Conservation (phyloP, 1,140 invertebrate genomes). For the Heliconius melpomene region DNA sequence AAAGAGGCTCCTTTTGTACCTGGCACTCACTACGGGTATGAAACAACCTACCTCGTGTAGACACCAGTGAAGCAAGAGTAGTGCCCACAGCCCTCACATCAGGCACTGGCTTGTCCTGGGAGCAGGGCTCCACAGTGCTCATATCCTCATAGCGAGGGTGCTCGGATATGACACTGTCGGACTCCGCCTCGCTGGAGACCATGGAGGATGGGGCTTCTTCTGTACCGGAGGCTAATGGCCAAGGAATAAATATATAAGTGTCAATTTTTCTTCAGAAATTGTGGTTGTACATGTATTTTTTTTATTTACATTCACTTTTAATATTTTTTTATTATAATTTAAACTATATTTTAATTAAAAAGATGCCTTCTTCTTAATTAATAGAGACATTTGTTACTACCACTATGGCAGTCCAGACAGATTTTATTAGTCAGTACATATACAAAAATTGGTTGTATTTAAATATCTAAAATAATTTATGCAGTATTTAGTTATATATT, state of each 20-base stretch:
- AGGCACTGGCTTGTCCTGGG: slow-evolving; percentile 48
- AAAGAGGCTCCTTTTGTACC: too few species aligned
- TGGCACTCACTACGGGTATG: background rate
- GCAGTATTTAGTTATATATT: too few species aligned
- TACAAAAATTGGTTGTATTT: too few species aligned
- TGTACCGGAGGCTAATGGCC: slow-evolving; percentile 48
- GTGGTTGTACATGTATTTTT: background rate
- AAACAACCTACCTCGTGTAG: slow-evolving; percentile 53
- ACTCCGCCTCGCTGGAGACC: slow-evolving; percentile 74
- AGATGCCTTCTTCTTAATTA: too few species aligned
- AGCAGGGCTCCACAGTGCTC: slow-evolving; percentile 36
- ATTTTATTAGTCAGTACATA: too few species aligned
- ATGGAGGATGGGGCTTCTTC: slow-evolving; percentile 73
- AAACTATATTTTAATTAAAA: too few species aligned
- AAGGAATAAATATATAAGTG: background rate
- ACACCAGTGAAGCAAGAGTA: slow-evolving; percentile 54
- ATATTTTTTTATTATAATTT: too few species aligned
- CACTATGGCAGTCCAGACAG: too few species aligned
- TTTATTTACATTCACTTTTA: background rate
- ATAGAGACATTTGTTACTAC: too few species aligned
- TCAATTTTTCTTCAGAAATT: background rate
- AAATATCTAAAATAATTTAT: too few species aligned
- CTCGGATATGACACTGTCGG: slow-evolving; percentile 66
- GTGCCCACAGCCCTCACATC: slow-evolving; percentile 57
- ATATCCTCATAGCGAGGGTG: slow-evolving; percentile 52